phyloP scores from a whole-genome alignment of 2,113 vertebrate species.

The Hepsetus odoe region DNA sequence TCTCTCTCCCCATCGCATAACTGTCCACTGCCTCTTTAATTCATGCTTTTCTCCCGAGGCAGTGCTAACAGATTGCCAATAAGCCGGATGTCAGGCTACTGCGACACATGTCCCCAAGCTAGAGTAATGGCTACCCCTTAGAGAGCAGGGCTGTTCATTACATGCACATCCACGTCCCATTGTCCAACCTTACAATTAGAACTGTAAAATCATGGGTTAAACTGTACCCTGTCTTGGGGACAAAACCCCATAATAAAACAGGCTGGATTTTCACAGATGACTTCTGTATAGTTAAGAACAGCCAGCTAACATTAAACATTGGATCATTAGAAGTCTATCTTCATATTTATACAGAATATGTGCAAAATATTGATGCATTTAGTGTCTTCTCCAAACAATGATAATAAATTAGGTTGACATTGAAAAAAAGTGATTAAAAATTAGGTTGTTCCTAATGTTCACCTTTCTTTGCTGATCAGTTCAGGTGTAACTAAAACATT shows the following conservation, averaged over 20 bases:
- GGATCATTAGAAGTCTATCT: too few relatives aligned
- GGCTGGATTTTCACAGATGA: background rate
- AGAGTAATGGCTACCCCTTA: constrained; percentile 60
- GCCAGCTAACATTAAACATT: background rate
- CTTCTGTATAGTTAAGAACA: background rate
- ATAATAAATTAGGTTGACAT: too few relatives aligned
- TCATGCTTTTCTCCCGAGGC: constrained; percentile 56
- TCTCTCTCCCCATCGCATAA: constrained; percentile 51
- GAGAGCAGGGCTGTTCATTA: constrained; percentile 35
- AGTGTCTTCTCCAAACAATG: too few relatives aligned
- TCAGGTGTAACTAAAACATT: too few relatives aligned
- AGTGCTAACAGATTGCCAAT: constrained; percentile 79
- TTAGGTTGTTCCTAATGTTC: too few relatives aligned
- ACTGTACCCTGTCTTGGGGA: background rate
- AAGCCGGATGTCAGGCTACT: constrained; percentile 68
- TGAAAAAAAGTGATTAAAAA: too few relatives aligned
- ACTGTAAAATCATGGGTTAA: constrained; percentile 23
- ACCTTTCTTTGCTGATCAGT: too few relatives aligned
- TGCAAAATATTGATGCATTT: too few relatives aligned
- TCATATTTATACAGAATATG: too few relatives aligned
- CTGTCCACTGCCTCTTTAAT: constrained; percentile 63
- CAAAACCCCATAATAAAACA: background rate
- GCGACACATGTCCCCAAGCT: constrained; percentile 54
- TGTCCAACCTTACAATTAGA: constrained; percentile 3
- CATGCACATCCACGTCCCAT: background rate